These are phyloP conservation scores for Danio kyathit DNA, from an alignment of 2,797 vertebrate genomes.

Conservation along the genomic window DNA sequence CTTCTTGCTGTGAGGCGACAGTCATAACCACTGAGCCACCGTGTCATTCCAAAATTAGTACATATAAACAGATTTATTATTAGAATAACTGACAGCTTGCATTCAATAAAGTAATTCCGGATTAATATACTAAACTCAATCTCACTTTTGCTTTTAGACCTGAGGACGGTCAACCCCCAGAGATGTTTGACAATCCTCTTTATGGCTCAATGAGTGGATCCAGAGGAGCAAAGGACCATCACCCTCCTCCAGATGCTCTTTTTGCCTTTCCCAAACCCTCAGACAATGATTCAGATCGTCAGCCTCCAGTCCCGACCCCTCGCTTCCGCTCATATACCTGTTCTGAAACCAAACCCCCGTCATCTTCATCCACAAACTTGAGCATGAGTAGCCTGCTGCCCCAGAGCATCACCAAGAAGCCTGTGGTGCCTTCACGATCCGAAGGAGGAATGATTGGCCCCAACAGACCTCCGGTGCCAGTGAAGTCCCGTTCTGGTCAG, in stretches of 20 bases:
- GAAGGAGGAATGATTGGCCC: slow-evolving; percentile 75
- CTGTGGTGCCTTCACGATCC: slow-evolving; percentile 83
- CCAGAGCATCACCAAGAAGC: slow-evolving; percentile 78
- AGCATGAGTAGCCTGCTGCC: slow-evolving; percentile 60
- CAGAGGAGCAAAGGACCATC: slow-evolving; percentile 77
- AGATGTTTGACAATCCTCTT: slow-evolving; percentile 98
- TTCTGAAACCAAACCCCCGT: slow-evolving; percentile 81
- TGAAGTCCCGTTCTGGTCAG: slow-evolving; percentile 78
- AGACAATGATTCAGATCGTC: slow-evolving; percentile 77
- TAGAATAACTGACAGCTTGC: background rate
- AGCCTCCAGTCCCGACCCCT: slow-evolving; percentile 80
- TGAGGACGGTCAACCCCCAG: slow-evolving; percentile 77
- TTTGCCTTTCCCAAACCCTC: slow-evolving; percentile 75
- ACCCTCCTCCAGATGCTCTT: slow-evolving; percentile 67
- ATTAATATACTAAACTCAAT: background rate
- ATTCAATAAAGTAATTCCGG: background rate
- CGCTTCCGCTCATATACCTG: slow-evolving; percentile 88
- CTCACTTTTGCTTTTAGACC: slow-evolving; percentile 38
- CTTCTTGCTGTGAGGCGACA: no score
- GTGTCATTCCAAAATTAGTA: no score
- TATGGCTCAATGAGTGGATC: slow-evolving; percentile 85
- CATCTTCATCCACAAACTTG: slow-evolving; percentile 51
- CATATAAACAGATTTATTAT: background rate
- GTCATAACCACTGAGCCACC: no score
- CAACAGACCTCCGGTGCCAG: slow-evolving; percentile 85